Base-by-base conservation (phyloP, 2,113 vertebrate species). In the Scomber japonicus region DNA sequence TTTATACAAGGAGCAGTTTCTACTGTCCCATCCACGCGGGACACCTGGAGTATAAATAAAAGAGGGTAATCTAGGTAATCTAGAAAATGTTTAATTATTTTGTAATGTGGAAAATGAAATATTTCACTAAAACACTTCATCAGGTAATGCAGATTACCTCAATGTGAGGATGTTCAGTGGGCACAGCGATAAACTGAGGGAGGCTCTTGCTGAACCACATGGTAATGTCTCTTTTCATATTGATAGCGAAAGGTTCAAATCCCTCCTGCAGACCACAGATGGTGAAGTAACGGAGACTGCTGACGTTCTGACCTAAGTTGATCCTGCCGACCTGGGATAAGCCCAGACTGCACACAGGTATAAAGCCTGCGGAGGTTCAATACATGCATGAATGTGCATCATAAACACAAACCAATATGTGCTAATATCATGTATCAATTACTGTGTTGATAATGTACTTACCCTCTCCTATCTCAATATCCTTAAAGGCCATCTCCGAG, bases 211-310 rank as follows among this genome's bases (percentile, higher is more conserved):
- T 99, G 90, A 98, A 98, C 97, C 97, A 98, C 90, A 96, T 97
- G 56, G 97, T 96, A 77, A 97, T 96, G 6, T 96, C 96, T 27
- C 97, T 93, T 91, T 98, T 97, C 95, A 97, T 98, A 91, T 98
- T 99, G 84, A 99, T 96, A 49, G 97, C 97, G 11, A 98, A 99
- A 0, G 97, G 97, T 78, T 99, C 97, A 46, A 97, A 99, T 78
- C 97, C 97, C 87, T 99, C 97, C 88, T 99, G 97, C 57, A 99
- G 95, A n/a, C 97, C 97, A 9, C 97, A 99, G 92, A 99, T 99
- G 83, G 97, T 96, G 82, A 99, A 99, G 88, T 94, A 99, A 2
- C 93, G 91, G 59, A 98, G 95, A 68, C 95, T 97, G 86, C 96
- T 95, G 80, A 98, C 97, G 0, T 98, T 97, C 81, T 98, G 97